These are phyloP conservation scores for Baronia brevicornis DNA, from an alignment of 2,888 invertebrate genomes.

Conservation along the genomic window DNA sequence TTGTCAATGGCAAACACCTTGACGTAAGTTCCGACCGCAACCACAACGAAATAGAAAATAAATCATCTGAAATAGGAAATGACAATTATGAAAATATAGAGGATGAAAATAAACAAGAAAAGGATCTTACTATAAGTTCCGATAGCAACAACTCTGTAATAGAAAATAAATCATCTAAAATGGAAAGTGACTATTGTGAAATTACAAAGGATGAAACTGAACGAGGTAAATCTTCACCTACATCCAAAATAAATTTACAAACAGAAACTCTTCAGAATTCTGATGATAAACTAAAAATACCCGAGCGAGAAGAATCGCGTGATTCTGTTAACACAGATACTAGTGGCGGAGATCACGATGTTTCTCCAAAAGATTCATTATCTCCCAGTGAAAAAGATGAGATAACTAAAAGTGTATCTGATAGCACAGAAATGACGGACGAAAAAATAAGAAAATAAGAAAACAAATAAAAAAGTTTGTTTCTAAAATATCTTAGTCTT, in stretches of 20 bases:
- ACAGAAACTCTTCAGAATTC: slow-evolving; percentile 32
- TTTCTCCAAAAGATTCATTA: slow-evolving; percentile 17
- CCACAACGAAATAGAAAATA: no score
- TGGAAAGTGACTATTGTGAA: slow-evolving; percentile 24
- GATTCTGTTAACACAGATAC: slow-evolving; percentile 42
- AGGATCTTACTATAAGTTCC: slow-evolving; percentile 53
- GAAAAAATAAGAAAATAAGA: slow-evolving; percentile 5
- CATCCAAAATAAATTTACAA: slow-evolving; percentile 30
- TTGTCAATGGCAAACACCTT: slow-evolving; percentile 9
- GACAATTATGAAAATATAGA: slow-evolving; percentile 12
- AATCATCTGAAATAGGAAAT: slow-evolving; percentile 10
- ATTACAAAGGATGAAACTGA: slow-evolving; percentile 5
- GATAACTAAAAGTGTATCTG: slow-evolving; percentile 1
- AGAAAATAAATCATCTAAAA: slow-evolving; percentile 49
- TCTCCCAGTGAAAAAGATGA: slow-evolving; percentile 10
- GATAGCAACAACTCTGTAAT: slow-evolving; percentile 57
- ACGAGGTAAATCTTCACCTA: slow-evolving; percentile 11
- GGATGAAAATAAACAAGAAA: slow-evolving; percentile 34
- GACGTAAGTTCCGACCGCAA: no score
- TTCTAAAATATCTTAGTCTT: not conserved
- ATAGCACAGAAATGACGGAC: not conserved
- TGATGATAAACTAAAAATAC: slow-evolving; percentile 31
- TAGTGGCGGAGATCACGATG: slow-evolving; percentile 26
- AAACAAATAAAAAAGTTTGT: not conserved
- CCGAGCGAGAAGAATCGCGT: slow-evolving; percentile 40